phyloP scores from a whole-genome alignment of 1,140 invertebrate species.

The Drosophila auraria region DNA sequence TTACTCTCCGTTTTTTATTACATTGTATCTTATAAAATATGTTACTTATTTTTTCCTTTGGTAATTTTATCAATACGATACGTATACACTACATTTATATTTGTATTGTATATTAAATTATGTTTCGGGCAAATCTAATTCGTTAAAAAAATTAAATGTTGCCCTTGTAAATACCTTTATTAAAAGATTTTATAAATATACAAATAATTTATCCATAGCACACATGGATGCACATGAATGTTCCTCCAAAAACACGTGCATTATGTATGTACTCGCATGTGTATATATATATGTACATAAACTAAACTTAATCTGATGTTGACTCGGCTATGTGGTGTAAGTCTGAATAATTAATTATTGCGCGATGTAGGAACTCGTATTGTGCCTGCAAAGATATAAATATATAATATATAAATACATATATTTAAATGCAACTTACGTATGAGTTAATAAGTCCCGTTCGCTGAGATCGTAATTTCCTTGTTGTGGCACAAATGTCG shows the following conservation, averaged over 20 bases:
- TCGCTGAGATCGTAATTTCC: constrained; percentile 93
- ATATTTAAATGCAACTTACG: constrained; percentile 86
- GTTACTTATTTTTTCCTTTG: constrained; percentile 76
- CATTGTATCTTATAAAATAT: constrained; percentile 78
- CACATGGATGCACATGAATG: constrained; percentile 45
- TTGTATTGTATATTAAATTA: constrained; percentile 64
- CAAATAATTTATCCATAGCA: constrained; percentile 74
- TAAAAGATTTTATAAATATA: constrained; percentile 75
- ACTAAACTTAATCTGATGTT: constrained; percentile 72
- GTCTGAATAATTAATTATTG: constrained; percentile 95
- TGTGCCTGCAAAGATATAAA: constrained; percentile 89
- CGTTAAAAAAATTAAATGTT: constrained; percentile 67
- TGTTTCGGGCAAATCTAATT: constrained; percentile 66
- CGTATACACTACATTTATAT: constrained; percentile 75
- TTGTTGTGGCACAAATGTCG: constrained; percentile 93
- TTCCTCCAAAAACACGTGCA: constrained; percentile 33
- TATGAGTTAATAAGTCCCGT: constrained; percentile 93
- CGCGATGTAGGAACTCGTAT: constrained; percentile 96
- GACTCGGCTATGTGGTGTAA: constrained; percentile 90
- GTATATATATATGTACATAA: constrained; percentile 40
- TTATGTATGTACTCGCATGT: constrained; percentile 45
- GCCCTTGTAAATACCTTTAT: constrained; percentile 67
- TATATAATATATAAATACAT: too few species aligned
- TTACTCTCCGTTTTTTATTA: constrained; percentile 70
- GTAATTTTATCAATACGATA: constrained; percentile 78